phyloP scores from a whole-genome alignment of 1,140 invertebrate genomes.

The Lasaia peninsularis region DNA sequence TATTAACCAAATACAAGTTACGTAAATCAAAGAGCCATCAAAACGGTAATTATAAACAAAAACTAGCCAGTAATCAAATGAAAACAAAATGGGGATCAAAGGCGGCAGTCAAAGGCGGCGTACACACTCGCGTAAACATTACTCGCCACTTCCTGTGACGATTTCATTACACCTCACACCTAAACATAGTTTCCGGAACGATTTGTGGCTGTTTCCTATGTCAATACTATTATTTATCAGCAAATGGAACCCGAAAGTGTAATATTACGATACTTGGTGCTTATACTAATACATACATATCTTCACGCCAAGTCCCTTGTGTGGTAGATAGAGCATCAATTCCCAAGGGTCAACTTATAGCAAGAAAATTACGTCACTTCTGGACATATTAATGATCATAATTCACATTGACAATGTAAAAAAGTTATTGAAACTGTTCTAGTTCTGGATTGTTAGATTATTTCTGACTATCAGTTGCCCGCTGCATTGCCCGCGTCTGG shows the following conservation, averaged over 20 bases:
- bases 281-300: too few species aligned
- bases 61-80: conserved; percentile 21
- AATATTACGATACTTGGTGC: too few species aligned
- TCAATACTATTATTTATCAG: conserved; percentile 4
- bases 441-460: too few species aligned
- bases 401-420: too few species aligned
- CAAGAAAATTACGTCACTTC: too few species aligned
- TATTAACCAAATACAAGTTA: conserved; percentile 7
- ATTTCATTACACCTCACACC: conserved; percentile 43
- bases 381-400: too few species aligned
- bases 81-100: conserved; percentile 30
- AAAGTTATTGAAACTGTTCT: too few species aligned
- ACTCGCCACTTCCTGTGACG: conserved; percentile 42
- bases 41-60: conserved; percentile 16
- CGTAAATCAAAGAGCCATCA: conserved; percentile 11
- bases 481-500: too few species aligned
- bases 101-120: conserved; percentile 10
- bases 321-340: too few species aligned
- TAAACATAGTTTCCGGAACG: conserved; percentile 44
- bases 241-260: not conserved
- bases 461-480: too few species aligned
- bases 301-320: too few species aligned
- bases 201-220: conserved; percentile 14
- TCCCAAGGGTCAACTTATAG: too few species aligned
- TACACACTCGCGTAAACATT: conserved; percentile 33